These are phyloP conservation scores for Chelon auratus DNA, from an alignment of 2,797 vertebrate genomes.

Conservation along the genomic window DNA sequence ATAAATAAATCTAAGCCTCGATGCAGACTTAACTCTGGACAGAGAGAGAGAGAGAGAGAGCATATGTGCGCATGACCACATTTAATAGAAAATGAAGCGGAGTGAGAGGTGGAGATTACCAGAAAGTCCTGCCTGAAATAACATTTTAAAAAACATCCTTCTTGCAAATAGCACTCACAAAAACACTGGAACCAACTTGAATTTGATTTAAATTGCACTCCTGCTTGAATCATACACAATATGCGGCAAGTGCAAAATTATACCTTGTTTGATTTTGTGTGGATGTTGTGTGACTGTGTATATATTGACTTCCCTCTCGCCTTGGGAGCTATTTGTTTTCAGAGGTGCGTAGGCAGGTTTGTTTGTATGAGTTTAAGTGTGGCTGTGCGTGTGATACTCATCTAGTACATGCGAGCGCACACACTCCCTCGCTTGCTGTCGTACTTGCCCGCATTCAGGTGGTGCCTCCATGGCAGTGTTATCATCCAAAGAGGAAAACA, in stretches of 20 bases:
- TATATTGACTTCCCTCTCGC: conserved; percentile 45
- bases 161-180: background rate
- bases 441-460: conserved; percentile 48
- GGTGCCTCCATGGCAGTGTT: conserved; percentile 57
- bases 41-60: conserved; percentile 5
- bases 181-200: background rate
- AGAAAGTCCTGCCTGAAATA: no score
- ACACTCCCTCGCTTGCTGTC: conserved; percentile 45
- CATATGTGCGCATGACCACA: conserved; percentile 42
- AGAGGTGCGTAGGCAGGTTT: conserved; percentile 58
- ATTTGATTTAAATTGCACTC: conserved; percentile 34
- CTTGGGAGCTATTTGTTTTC: conserved; percentile 71
- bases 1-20: conserved; percentile 52
- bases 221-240: conserved; percentile 18
- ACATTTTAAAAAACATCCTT: conserved; percentile 1
- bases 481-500: conserved; percentile 77
- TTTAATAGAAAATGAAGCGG: conserved; percentile 53
- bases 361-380: conserved; percentile 37
- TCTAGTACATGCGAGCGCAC: conserved; percentile 41
- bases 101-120: conserved; percentile 73
- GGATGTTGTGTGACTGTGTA: conserved; percentile 29
- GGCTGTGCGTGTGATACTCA: conserved; percentile 34
- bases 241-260: conserved; percentile 35
- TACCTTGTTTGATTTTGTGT: conserved; percentile 39
- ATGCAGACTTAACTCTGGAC: conserved; percentile 47